These are phyloP conservation scores for Carduelis carduelis DNA, from an alignment of 2,797 vertebrate genomes.

Conservation along the genomic window DNA sequence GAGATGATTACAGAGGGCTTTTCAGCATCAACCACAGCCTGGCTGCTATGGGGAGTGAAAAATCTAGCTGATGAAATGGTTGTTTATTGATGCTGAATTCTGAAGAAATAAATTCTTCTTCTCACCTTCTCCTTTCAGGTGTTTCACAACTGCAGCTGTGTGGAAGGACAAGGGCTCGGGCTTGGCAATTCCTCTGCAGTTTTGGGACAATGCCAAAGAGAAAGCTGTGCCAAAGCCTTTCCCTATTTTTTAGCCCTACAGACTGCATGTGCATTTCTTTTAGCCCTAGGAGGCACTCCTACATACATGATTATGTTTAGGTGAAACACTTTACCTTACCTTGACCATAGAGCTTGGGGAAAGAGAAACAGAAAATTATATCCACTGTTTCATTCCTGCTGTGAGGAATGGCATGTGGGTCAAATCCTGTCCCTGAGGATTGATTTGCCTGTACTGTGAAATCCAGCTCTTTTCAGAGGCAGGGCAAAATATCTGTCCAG, in stretches of 20 bases:
- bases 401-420: background rate
- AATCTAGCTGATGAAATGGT: background rate
- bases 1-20: background rate
- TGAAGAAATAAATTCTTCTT: background rate
- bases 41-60: background rate
- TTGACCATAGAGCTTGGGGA: background rate
- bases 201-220: conserved; percentile 83
- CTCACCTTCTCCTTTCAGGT: conserved; percentile 76
- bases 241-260: conserved; percentile 81
- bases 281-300: conserved; percentile 78
- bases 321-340: conserved; percentile 68
- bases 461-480: background rate
- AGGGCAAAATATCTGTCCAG: background rate
- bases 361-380: background rate
- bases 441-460: background rate
- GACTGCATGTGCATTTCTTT: conserved; percentile 74
- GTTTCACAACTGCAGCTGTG: conserved; percentile 88
- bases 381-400: background rate
- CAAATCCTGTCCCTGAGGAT: background rate
- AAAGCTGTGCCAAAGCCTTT: conserved; percentile 81
- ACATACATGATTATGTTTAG: conserved; percentile 84
- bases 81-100: background rate
- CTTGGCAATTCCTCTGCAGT: conserved; percentile 77
- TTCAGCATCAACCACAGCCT: background rate
- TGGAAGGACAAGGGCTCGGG: conserved; percentile 64